These are phyloP conservation scores for Redunca redunca DNA, from an alignment of 2,113 vertebrate species.

Conservation along the genomic window DNA sequence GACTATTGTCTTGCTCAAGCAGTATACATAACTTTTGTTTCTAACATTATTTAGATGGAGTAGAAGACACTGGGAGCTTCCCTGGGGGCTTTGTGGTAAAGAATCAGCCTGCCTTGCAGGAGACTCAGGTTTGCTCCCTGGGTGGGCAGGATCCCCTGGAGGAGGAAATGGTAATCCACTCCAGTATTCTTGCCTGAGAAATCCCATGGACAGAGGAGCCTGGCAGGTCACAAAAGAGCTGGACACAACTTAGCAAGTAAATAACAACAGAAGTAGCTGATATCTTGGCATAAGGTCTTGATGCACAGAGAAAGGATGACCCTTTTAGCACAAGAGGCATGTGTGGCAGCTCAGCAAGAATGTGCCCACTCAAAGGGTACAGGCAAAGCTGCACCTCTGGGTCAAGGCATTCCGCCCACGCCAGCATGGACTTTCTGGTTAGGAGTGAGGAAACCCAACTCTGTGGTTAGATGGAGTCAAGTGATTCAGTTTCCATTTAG, in stretches of 20 bases:
- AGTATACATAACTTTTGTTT: not conserved
- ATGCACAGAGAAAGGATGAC: not conserved
- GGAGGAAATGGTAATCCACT: not conserved
- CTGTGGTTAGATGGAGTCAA: not conserved
- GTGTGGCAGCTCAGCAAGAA: not conserved
- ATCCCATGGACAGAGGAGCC: not conserved
- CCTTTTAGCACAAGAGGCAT: fast-evolving
- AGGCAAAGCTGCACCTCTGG: not conserved
- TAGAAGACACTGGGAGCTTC: not conserved
- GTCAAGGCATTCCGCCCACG: not conserved
- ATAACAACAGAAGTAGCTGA: not conserved
- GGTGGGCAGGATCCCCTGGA: not conserved
- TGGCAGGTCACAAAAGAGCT: not conserved
- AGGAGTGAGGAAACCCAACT: not conserved
- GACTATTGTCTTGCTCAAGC: not conserved
- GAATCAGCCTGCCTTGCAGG: not conserved
- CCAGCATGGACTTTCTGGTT: not conserved
- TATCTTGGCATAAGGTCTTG: not conserved
- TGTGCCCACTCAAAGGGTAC: not conserved
- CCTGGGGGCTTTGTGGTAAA: not conserved
- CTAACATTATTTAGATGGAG: not conserved
- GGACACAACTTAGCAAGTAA: not conserved
- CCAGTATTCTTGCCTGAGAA: not conserved
- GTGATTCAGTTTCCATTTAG: not conserved
- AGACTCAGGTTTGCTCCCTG: not conserved